Evolutionary conservation across 2,113 vertebrate species (phyloP).

Genomic region (Gorsachius goisagi): DNA sequence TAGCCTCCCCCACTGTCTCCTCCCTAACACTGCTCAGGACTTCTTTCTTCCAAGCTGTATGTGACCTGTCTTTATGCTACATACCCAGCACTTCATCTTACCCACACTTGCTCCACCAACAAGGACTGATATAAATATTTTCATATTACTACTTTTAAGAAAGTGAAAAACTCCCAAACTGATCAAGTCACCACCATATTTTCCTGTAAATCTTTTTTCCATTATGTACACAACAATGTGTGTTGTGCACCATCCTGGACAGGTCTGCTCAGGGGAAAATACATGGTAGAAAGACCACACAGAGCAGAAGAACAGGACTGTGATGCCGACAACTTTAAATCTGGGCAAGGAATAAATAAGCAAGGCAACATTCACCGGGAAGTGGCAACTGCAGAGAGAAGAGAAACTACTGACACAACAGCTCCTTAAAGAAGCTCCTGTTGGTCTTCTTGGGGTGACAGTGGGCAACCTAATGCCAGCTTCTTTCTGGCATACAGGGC

Average conservation of each 20-base stretch:
- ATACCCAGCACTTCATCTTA: background rate
- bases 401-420: background rate
- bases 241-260: too few species aligned
- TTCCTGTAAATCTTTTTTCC: background rate
- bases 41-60: background rate
- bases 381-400: background rate
- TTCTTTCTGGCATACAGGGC: background rate
- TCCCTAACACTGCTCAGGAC: background rate
- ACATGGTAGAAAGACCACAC: rapidly evolving
- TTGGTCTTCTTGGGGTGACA: background rate
- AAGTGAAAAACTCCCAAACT: background rate
- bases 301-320: background rate
- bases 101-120: background rate
- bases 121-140: background rate
- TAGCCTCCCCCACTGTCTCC: background rate
- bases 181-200: background rate
- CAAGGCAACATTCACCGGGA: background rate
- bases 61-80: background rate
- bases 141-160: background rate
- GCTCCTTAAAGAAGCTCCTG: background rate
- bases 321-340: background rate
- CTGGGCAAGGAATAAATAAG: background rate
- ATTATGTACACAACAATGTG: background rate
- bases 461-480: background rate
- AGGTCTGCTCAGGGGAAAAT: background rate